Base-by-base conservation (phyloP, 2,888 invertebrate species). In the Busseola fusca region DNA sequence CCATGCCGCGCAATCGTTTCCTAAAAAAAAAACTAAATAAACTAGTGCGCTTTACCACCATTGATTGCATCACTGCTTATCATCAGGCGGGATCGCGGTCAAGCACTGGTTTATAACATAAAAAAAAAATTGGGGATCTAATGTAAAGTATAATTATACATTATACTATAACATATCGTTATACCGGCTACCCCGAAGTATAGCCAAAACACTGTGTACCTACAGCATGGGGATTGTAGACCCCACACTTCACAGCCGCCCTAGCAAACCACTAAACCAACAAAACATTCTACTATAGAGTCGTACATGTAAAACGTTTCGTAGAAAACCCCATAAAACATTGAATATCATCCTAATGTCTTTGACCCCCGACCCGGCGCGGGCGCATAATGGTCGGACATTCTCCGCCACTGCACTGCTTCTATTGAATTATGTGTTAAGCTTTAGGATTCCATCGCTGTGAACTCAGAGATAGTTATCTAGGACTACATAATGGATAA, bases 391-490 rank as follows among this genome's bases (percentile, higher is more conserved):
- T 40, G 18, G 12, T 37, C 16, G 37, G 27, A 52, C 67, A 64
- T 68, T 76, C 79, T 37, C 56, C 21, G 69, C 80, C 27, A 76
- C 80, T 69, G 76, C 37, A 59, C 65, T 48, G 37, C 54, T 65
- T 21, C 12, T n/a, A 64, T 65, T 66, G 57, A 69, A 80, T 79
- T 63, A 74, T 69, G 67, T 59, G 76, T 37, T 75, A 27, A 71
- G 64, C 52, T 45, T 42, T 42, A 25, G 37, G 56, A 76, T 78
- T 16, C 3, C 0, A 75, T 72, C 78, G 34, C 50, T 64, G 75
- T 37, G 64, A 77, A 71, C 64, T 60, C 3, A 59, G 16, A 0
- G n/a, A 50, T 59, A 25, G 21, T 10, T 60, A 71, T 72, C 64
- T 34, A 34, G 14, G 7, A 27, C 37, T 40, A 27, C 14, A 30